Evolutionary conservation across 1,140 invertebrate genomes (phyloP), one percentile per base, ranked within the genome.

Genomic region (Bombus vancouverensis): DNA sequence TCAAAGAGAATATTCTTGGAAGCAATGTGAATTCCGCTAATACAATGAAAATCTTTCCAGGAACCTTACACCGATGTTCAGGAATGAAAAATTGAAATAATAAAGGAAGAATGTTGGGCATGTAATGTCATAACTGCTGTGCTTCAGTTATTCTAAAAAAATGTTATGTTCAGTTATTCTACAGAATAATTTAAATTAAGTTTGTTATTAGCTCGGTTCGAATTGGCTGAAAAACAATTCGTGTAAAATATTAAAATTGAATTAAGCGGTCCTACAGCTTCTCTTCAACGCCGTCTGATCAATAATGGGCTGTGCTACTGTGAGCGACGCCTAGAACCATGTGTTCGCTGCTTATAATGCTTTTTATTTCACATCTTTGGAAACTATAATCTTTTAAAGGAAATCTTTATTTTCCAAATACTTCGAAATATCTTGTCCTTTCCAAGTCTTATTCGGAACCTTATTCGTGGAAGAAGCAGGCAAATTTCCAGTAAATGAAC

Each of bases 301-400:
- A 71, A 84, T 84, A 79, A 84, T 57, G 22, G 37, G 13, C 39
- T 62, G n/a, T 8, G 10, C 82, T 71, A 84, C 75, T 62, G 53
- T 39, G 47, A 62, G 25, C 18, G 37, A 34, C 28, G 34, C 25
- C 37, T 44, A 9, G 22, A 28, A 42, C 25, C 22, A 37, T 42
- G 4, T 34, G 2, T 9, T 25, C 15, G 10, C 37, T n/a, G 39
- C 13, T 15, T 22, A 4, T 9, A 15, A 62, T 25, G 22, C 22
- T 15, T 65, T 44, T 57, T 3, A 42, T 42, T 18, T 3, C 15
- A 1, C 28, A 28, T 32, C 47, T 2, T 12, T 8, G 15, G 22
- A 47, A 75, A 34, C 28, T 37, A 37, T 37, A 53, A 22, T 68
- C 22, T 22, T 37, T 22, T 1, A 25, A 5, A 25, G 2, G 1